Evolutionary conservation across 2,888 invertebrate genomes (phyloP), one percentile per base, ranked within the genome.

Genomic region (Noctua janthina): DNA sequence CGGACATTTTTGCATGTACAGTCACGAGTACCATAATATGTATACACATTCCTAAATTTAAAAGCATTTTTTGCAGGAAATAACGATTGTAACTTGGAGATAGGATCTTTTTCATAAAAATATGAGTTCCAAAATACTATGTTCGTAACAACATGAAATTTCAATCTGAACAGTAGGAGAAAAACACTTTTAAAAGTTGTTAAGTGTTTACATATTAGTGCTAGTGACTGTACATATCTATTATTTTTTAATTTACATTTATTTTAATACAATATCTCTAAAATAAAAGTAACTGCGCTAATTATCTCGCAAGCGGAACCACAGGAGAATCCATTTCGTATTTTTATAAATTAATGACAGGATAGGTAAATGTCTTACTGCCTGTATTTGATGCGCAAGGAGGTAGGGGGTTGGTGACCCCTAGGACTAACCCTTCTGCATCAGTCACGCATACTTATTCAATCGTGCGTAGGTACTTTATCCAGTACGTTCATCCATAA

Each of bases 381-480:
- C 8, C 46, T 15, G 11, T 54, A 29, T n/a, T 46, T 68, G 23
- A 1, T 23, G 23, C 29, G 23, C 6, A 54, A 43, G 20, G 20
- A n/a, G 59, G 51, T 77, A 43, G 15, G 20, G 29, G 59, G 51
- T 77, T 29, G 35, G 4, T 74, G 67, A 51, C 51, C 46, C 59
- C 35, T 68, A 29, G 20, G 59, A 54, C 46, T 17, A 49, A 8
- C 54, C 56, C 49, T 56, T 62, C 7, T 67, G 23, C 35, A 23
- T 71, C 23, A 23, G 23, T 54, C 85, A 71, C 39, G 67, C 43
- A 54, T 5, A 35, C 13, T 35, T 49, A 70, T 70, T 70, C 15
- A 5, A 46, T n/a, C 20, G 39, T 43, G 69, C 15, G 17, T 49
- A 39, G 20, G 15, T 20, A 23, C 3, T 39, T 29, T 70, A 49